Base-by-base conservation (phyloP, 2,113 vertebrate genomes). In the Hippocampus zosterae region DNA sequence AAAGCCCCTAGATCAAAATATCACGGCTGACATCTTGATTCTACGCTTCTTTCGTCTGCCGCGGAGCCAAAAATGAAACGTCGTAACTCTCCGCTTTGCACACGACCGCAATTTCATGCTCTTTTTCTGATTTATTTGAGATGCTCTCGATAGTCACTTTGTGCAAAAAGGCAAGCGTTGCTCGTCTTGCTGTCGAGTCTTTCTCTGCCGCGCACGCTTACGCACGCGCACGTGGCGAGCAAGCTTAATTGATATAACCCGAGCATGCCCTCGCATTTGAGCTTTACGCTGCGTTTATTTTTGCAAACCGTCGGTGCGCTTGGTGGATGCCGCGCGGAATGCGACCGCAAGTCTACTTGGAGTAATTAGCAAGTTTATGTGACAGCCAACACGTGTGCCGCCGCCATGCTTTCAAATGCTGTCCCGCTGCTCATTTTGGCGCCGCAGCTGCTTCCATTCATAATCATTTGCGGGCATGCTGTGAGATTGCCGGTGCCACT, bases 291-390 rank as follows among this genome's bases (percentile, higher is more conserved):
- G 29, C 79, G 69, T 80, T 84, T 80, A 79, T 85, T 76, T 85
- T 76, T 81, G 71, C 69, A 71, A 81, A 70, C 42, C 46, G 53
- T 37, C 70, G 68, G 50, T 53, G 16, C 57, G 5, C 18, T 18
- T 66, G 57, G 57, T 59, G 62, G 60, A 68, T 67, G 60, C 68
- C 69, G 37, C n/a, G 55, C 15, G 7, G 46, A 50, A 37, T 33
- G 41, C 1, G 9, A 71, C 76, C 80, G 25, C 69, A 21, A 73
- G 66, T 75, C 56, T 52, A 61, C 63, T 85, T 84, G 71, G 64
- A 80, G 77, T 69, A 83, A 87, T 88, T 86, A 81, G 71, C 60
- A 76, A 82, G 71, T 86, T 77, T 77, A 71, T 76, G 68, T 50
- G 72, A 73, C 76, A 76, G 75, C 33, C 50, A 81, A 59, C 70